Conservation (phyloP, 2,888 invertebrate genomes). For the Gymnoscelis rufifasciata region DNA sequence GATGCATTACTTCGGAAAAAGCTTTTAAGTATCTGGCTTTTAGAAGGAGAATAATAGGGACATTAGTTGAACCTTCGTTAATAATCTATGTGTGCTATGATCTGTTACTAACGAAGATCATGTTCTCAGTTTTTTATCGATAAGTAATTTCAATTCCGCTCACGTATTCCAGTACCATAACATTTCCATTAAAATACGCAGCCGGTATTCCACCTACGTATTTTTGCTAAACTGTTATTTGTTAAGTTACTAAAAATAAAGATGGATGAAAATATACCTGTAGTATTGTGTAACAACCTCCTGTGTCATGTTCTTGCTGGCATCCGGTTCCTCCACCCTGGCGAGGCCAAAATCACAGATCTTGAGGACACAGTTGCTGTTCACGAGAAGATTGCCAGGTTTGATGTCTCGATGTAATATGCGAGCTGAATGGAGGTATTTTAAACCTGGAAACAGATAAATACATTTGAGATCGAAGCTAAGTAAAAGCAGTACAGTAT, state of each 20-base stretch:
- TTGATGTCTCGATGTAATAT: conserved; percentile 99
- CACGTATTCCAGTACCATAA: conserved; percentile 5
- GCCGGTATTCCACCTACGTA: neutral
- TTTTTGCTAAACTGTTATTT: neutral
- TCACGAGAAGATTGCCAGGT: conserved; percentile 98
- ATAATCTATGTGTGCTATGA: conserved; percentile 5
- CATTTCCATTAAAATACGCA: conserved; percentile 7
- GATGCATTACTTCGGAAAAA: neutral
- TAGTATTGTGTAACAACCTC: conserved; percentile 99
- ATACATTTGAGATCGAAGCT: no score
- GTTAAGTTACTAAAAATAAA: no score
- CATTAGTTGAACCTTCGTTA: conserved; percentile 3
- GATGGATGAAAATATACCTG: conserved; percentile 52
- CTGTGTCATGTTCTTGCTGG: conserved; percentile 97
- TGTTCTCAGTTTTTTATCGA: neutral
- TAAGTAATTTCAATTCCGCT: neutral
- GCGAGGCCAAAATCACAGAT: conserved; percentile 99
- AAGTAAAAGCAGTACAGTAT: no score
- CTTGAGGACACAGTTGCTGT: conserved; percentile 99
- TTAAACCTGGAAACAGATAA: conserved; percentile 83
- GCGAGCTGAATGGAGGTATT: conserved; percentile 98
- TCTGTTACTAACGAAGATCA: conserved; percentile 10
- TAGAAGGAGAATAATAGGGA: neutral
- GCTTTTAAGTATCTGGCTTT: neutral
- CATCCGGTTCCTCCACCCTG: conserved; percentile 96